phyloP scores from a whole-genome alignment of 2,888 invertebrate genomes.

The Cantharis rustica region DNA sequence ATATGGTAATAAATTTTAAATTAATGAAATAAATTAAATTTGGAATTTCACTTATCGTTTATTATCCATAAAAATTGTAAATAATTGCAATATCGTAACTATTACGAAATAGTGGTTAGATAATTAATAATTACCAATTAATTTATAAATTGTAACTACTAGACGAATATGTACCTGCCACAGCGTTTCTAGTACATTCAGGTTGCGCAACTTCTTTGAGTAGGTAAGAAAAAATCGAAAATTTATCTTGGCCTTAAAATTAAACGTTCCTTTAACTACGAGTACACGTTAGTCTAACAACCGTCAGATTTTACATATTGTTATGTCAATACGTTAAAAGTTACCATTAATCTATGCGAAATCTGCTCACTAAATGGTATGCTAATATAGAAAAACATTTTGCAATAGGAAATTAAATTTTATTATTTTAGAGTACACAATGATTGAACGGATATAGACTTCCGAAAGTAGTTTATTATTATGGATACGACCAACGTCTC shows the following conservation, averaged over 20 bases:
- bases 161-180: background rate
- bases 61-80: background rate
- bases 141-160: background rate
- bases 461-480: background rate
- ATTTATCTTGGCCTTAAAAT: background rate
- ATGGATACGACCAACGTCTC: background rate
- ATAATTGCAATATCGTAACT: background rate
- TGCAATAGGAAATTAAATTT: background rate
- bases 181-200: background rate
- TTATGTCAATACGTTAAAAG: background rate
- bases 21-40: background rate
- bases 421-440: background rate
- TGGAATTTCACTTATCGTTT: background rate
- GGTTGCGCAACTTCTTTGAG: background rate
- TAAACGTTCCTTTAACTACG: background rate
- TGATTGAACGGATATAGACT: background rate
- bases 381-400: background rate
- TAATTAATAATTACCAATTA: background rate
- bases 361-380: background rate
- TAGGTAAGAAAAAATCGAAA: background rate
- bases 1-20: background rate
- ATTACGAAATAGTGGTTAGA: background rate
- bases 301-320: background rate
- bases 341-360: background rate
- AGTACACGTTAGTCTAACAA: background rate